Percentiles rank a stretch among this genome's conserved stretches.
Conservation (phyloP, 2,797 vertebrate genomes). For the Poecilia wingei region DNA sequence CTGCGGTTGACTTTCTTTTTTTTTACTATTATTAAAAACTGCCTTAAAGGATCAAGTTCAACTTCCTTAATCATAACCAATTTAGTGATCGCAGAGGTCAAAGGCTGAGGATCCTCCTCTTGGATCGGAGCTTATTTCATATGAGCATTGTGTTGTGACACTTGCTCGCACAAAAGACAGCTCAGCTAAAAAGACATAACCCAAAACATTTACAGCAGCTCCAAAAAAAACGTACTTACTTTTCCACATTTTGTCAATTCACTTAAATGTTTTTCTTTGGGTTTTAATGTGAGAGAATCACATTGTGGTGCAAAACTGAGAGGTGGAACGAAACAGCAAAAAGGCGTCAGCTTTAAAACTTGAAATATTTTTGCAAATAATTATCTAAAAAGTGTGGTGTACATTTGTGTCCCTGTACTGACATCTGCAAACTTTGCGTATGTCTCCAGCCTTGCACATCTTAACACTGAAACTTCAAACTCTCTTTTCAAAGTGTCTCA, state of each 20-base stretch:
- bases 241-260: not conserved
- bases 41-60: constrained; percentile 57
- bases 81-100: constrained; percentile 39
- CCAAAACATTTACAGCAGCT: not conserved
- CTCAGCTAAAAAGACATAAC: not conserved
- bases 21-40: constrained; percentile 41
- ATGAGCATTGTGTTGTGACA: constrained; percentile 1
- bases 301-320: not conserved
- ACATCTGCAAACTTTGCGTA: not conserved
- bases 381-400: not conserved
- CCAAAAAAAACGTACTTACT: not conserved
- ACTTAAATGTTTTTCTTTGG: not conserved
- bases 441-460: not conserved
- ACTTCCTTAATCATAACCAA: constrained; percentile 50
- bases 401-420: not conserved
- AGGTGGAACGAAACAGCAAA: not conserved
- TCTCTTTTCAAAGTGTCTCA: not conserved
- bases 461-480: not conserved
- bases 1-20: constrained; percentile 39
- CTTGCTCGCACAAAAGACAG: not conserved
- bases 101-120: constrained; percentile 30
- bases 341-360: not conserved
- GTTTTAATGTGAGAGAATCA: not conserved
- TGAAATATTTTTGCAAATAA: not conserved
- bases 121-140: not conserved